Evolutionary conservation across 2,113 vertebrate species (phyloP), one percentile per base, ranked within the genome.

Genomic region (Rhinoptilus africanus): DNA sequence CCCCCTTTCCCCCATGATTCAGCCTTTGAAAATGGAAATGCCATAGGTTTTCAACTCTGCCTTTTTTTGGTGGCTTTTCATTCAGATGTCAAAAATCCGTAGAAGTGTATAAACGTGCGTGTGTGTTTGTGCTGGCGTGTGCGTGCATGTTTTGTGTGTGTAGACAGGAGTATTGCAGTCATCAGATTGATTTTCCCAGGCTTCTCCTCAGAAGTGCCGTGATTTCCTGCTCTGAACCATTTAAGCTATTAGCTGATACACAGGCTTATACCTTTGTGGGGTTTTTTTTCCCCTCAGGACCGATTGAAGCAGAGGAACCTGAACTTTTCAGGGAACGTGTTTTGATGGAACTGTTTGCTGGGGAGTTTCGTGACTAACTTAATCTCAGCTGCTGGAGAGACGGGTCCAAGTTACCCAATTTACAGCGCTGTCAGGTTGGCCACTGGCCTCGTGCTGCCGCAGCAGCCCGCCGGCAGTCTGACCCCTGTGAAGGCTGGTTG

Each of bases 171-270:
- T 10, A 1, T n/a, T 7, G 3, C 60, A 37, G 30, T 2, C 3
- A 39, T 39, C 39, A 39, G 9, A 30, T 2, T 39, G 39, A 39
- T 39, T 39, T 78, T 56, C 28, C 47, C 59, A 18, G 28, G 24
- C 19, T 3, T 6, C 7, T 39, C 48, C 48, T 26, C 2, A 0
- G 21, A 4, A 10, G 10, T 10, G 20, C 5, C 10, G 0, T 0
- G 14, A 21, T 8, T 66, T 26, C 51, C 10, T 37, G 19, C 48
- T 53, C 60, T 11, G 47, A 60, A 5, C 10, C 15, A 2, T 24
- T 23, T 34, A 6, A 66, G 35, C 32, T 26, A 0, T 11, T 8
- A n/a, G 20, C 37, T 23, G 59, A 68, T 47, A 57, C 47, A 2
- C 48, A 48, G n/a, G 10, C 66, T 37, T 17, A 1, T 4, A 4